A percentile compares a stretch with the other conserved stretches of the same genome.
phyloP scores from a whole-genome alignment of 2,888 invertebrate species.

The Andrena bucephala region DNA sequence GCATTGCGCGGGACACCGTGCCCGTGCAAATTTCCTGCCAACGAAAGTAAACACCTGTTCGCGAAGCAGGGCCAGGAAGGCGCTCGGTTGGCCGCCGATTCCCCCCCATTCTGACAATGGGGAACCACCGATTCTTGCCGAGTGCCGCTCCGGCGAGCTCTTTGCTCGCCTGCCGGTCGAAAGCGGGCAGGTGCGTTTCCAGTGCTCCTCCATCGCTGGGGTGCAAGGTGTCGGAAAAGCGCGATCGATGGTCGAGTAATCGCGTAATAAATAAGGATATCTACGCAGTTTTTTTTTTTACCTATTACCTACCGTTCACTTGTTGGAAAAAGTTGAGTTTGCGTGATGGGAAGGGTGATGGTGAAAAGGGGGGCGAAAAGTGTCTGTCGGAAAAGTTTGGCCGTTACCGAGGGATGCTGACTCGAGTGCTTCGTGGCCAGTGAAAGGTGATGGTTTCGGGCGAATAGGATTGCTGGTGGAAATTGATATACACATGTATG shows the following conservation, averaged over 20 bases:
- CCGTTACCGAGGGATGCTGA: conserved; percentile 2
- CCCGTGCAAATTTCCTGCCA: conserved; percentile 51
- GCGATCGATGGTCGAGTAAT: background rate
- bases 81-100: conserved; percentile 64
- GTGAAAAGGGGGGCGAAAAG: background rate
- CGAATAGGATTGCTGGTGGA: background rate
- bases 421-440: conserved; percentile 5
- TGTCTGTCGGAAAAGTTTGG: background rate
- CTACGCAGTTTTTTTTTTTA: too few species aligned
- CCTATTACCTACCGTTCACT: background rate
- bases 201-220: background rate
- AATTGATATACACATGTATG: background rate
- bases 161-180: conserved; percentile 56
- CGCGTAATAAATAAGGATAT: too few species aligned
- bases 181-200: conserved; percentile 37
- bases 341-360: background rate
- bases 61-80: conserved; percentile 61
- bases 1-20: conserved; percentile 19
- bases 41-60: conserved; percentile 74
- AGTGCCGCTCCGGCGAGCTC: conserved; percentile 55
- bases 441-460: conserved; percentile 18
- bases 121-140: conserved; percentile 69
- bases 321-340: background rate
- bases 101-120: conserved; percentile 67
- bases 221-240: background rate